Evolutionary conservation across 2,113 vertebrate species (phyloP), one percentile per base, ranked within the genome.

Genomic region (Peromyscus polionotus): DNA sequence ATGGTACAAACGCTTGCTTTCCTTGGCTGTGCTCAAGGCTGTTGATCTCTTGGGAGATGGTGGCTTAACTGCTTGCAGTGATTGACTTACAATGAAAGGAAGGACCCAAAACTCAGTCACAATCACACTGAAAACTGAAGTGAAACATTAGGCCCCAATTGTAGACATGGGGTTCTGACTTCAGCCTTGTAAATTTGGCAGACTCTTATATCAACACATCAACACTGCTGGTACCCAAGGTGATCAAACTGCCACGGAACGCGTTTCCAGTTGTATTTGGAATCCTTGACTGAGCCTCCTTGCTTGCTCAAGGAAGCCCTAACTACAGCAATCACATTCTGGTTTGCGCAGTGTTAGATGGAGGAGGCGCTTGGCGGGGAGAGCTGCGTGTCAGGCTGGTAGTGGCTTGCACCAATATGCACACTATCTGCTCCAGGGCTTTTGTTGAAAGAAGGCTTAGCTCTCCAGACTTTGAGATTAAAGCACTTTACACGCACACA

Each of bases 251-350:
- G 11, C 31, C 0, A 4, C n/a, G 33, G 33, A 57, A 12, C 22
- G 0, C 9, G 26, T 2, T 63, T 42, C 36, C 31, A 2, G 8
- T 3, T 14, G 17, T 2, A 1, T 42, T 4, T 0, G n/a, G 22
- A 88, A 9, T 11, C 22, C 77, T 80, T 54, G 26, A 5, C 45
- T 19, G 5, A 13, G 1, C 2, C 10, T 3, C 17, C 42, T 12
- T 59, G 4, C 0, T 11, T 54, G 39, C 75, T 91, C 77, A 10
- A 45, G 42, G 51, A 76, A 83, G 5, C 17, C 13, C 36, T 80
- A 6, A 10, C 4, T 33, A 5, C 14, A 54, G 33, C 8, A 33
- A 57, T 80, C 31, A 12, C 51, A 54, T 36, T 54, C 45, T 54
- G 48, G 77, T 11, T 80, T 33, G 31, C 16, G 19, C 77, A 80